A percentile compares a stretch with the other conserved stretches of the same genome.
These are phyloP conservation scores for Eubucco bourcierii DNA, from an alignment of 2,113 vertebrate species.

Conservation along the genomic window DNA sequence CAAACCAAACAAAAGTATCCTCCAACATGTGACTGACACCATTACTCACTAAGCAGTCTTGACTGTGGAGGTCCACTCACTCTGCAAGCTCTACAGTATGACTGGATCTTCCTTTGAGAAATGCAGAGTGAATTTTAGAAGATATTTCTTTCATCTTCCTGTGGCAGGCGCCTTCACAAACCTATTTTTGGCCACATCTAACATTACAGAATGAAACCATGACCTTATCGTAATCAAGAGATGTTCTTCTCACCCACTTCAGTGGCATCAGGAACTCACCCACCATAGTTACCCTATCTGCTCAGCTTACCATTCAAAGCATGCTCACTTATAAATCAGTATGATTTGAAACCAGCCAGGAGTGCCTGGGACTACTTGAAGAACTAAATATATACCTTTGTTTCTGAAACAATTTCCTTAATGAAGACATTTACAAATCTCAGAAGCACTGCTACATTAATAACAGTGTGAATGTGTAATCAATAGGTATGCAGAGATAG, in stretches of 20 bases:
- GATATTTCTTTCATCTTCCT: neutral
- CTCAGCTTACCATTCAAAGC: neutral
- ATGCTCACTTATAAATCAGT: neutral
- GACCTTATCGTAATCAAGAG: neutral
- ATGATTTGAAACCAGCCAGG: neutral
- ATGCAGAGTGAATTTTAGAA: neutral
- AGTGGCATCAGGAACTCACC: neutral
- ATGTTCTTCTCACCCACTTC: neutral
- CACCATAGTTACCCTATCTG: neutral
- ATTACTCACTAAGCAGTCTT: neutral
- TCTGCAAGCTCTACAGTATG: neutral
- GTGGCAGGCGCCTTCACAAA: neutral
- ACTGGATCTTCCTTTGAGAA: neutral
- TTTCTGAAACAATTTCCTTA: conserved; percentile 7
- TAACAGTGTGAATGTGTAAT: neutral
- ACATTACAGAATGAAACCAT: neutral
- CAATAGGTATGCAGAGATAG: neutral
- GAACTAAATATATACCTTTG: conserved; percentile 11
- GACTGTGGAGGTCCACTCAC: neutral
- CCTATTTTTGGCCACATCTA: neutral
- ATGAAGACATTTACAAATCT: conserved; percentile 14
- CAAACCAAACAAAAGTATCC: conserved; percentile 7
- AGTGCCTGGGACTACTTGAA: neutral
- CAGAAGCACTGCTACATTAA: neutral
- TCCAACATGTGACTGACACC: neutral